Evolutionary conservation across 2,113 vertebrate genomes (phyloP).

Genomic region (Rhegmatorhina hoffmannsi): DNA sequence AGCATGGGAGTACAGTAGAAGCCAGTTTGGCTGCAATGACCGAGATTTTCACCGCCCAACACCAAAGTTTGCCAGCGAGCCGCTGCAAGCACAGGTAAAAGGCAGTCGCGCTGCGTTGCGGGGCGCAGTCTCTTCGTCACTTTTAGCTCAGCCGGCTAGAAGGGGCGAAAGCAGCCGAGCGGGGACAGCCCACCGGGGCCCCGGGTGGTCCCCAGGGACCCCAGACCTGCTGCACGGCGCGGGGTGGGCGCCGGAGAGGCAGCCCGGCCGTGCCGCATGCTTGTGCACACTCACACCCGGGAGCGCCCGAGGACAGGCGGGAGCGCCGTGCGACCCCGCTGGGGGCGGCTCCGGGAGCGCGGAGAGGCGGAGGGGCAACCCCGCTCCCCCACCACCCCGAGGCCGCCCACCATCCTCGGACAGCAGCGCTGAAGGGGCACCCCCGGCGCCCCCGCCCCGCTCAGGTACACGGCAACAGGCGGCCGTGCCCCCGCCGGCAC

Average conservation of each 20-base stretch:
- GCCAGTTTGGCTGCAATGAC: background rate
- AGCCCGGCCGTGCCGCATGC: background rate
- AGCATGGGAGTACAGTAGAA: accelerated
- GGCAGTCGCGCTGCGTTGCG: background rate
- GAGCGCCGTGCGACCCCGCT: background rate
- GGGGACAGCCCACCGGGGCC: background rate
- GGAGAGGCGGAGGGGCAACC: too few species aligned
- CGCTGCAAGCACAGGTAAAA: background rate
- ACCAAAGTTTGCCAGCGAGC: constrained; percentile 19
- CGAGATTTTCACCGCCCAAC: background rate
- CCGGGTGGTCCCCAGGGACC: background rate
- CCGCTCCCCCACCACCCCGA: background rate
- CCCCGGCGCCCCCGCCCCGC: too few species aligned
- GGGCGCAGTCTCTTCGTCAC: background rate
- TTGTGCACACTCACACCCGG: background rate
- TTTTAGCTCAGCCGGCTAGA: background rate
- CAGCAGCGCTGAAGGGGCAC: too few species aligned
- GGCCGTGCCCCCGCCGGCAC: too few species aligned
- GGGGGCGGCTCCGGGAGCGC: background rate
- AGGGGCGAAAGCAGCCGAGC: background rate
- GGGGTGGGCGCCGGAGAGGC: background rate
- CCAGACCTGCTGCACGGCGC: background rate
- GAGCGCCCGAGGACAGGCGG: background rate
- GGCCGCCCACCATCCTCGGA: background rate
- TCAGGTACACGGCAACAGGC: too few species aligned